phyloP scores from a whole-genome alignment of 2,797 vertebrate species.

The Synaphobranchus kaupii region DNA sequence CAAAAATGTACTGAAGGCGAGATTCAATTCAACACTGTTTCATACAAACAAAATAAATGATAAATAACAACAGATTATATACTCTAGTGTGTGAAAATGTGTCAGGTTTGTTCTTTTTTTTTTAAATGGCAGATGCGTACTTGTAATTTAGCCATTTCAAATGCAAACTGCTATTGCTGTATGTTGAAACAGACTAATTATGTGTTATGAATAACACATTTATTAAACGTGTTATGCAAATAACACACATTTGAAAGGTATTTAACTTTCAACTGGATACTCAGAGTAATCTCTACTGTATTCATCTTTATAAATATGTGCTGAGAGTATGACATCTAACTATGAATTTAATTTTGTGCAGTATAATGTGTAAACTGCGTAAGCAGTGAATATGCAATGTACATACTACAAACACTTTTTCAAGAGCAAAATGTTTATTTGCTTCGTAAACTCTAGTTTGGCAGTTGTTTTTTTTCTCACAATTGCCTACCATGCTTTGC shows the following conservation, averaged over 20 bases:
- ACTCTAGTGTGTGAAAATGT: neutral
- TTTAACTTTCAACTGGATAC: neutral
- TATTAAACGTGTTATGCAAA: neutral
- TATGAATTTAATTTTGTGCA: neutral
- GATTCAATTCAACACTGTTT: neutral
- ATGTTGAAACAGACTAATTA: neutral
- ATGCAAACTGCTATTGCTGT: neutral
- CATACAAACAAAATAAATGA: neutral
- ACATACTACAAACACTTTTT: neutral
- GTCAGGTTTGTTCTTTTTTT: neutral
- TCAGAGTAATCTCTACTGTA: neutral
- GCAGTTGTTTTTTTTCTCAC: neutral
- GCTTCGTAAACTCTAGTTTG: neutral
- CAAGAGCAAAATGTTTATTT: neutral
- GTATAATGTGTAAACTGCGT: neutral
- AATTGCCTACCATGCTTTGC: conserved; percentile 18
- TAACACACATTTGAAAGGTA: neutral
- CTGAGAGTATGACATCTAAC: neutral
- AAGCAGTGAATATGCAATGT: conserved; percentile 5
- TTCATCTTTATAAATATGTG: neutral
- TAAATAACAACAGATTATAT: neutral
- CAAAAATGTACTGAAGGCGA: neutral
- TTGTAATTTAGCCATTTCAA: neutral
- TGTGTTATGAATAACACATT: neutral
- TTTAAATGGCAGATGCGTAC: neutral